Evolutionary conservation across 1,140 invertebrate genomes (phyloP).

Genomic region (Aphaenogaster floridana): DNA sequence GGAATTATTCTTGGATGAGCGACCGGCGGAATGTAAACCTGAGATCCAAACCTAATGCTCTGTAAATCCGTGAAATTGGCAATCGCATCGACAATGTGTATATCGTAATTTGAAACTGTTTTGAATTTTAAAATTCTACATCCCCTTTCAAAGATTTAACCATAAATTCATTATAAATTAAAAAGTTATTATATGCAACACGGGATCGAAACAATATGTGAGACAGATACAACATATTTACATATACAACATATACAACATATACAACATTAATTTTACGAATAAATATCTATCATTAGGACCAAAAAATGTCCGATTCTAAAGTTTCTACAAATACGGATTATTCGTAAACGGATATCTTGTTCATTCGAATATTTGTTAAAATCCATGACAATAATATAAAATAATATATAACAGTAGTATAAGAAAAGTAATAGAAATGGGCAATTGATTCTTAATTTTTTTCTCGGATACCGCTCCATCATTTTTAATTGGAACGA

Average conservation of each 20-base stretch:
- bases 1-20: slow-evolving; percentile 51
- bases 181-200: not conserved
- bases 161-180: not conserved
- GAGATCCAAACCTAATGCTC: slow-evolving; percentile 30
- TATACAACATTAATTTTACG: not conserved
- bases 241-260: too few relatives aligned
- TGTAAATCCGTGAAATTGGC: slow-evolving; percentile 39
- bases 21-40: slow-evolving; percentile 52
- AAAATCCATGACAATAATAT: not conserved
- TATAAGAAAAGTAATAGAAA: not conserved
- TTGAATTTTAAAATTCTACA: too few relatives aligned
- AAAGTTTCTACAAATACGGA: too few relatives aligned
- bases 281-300: not conserved
- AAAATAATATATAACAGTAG: not conserved
- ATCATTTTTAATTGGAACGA: slow-evolving; percentile 38
- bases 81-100: slow-evolving; percentile 15
- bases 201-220: not conserved
- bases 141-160: not conserved
- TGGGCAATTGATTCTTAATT: not conserved
- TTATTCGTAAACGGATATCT: not conserved
- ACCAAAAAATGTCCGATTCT: not conserved
- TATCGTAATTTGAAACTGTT: slow-evolving; percentile 2
- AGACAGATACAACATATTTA: not conserved
- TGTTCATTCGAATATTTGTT: not conserved
- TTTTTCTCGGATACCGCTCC: not conserved